phyloP scores from a whole-genome alignment of 1,140 invertebrate genomes.

The Archivesica marissinica region DNA sequence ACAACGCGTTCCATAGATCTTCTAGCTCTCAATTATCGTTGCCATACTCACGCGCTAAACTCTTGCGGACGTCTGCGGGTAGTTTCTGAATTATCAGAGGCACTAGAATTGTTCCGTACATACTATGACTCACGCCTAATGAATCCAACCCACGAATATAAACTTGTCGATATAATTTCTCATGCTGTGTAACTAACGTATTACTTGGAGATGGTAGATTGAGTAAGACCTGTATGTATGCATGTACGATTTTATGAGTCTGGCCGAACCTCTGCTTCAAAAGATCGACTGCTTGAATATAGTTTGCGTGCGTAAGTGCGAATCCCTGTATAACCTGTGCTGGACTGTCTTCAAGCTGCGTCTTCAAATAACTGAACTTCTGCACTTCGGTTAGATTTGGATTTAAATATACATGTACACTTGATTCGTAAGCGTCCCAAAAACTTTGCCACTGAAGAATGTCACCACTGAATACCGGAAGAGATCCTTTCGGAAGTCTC shows the following conservation, averaged over 20 bases:
- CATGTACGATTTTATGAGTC: conserved; percentile 55
- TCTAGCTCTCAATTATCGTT: neutral
- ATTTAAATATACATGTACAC: conserved; percentile 51
- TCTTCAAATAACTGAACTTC: conserved; percentile 54
- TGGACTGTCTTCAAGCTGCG: conserved; percentile 41
- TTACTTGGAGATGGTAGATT: conserved; percentile 35
- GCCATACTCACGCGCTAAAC: conserved; percentile 7
- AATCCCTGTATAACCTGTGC: conserved; percentile 38
- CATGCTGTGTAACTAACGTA: conserved; percentile 26
- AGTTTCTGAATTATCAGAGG: conserved; percentile 4
- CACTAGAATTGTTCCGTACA: neutral
- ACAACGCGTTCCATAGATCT: neutral
- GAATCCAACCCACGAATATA: conserved; percentile 25
- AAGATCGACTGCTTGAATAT: conserved; percentile 33
- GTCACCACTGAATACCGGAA: conserved; percentile 47
- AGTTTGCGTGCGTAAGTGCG: conserved; percentile 53
- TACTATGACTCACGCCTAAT: neutral
- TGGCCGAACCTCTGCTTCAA: conserved; percentile 51
- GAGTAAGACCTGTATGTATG: conserved; percentile 57
- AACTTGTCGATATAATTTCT: conserved; percentile 50
- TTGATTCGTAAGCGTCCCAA: conserved; percentile 50
- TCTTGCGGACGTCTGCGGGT: neutral
- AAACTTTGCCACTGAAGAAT: conserved; percentile 58
- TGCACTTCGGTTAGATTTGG: conserved; percentile 25
- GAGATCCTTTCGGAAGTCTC: conserved; percentile 50